phyloP scores from a whole-genome alignment of 2,797 vertebrate species.

The Myioborus miniatus region DNA sequence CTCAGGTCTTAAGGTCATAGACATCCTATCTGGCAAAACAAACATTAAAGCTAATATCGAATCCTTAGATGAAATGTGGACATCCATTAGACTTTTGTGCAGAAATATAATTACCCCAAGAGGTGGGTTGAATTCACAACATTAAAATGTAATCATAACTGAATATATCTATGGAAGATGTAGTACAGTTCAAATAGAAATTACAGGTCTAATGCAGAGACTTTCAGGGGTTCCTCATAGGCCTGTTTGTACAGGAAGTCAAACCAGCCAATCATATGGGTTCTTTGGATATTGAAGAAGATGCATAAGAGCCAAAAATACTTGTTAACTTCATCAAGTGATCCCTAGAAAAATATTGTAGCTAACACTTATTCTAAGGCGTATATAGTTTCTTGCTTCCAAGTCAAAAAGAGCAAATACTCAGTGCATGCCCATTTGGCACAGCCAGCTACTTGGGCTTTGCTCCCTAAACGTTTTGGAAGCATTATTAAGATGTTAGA shows the following conservation, averaged over 20 bases:
- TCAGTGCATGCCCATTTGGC: neutral
- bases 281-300: neutral
- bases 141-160: neutral
- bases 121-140: neutral
- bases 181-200: neutral
- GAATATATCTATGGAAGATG: neutral
- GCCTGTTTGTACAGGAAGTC: neutral
- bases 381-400: neutral
- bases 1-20: neutral
- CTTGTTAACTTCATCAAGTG: neutral
- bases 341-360: neutral
- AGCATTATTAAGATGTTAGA: neutral
- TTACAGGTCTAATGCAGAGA: neutral
- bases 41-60: neutral
- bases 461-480: neutral
- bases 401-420: neutral
- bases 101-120: neutral
- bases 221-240: neutral
- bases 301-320: neutral
- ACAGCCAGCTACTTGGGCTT: neutral
- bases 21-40: neutral
- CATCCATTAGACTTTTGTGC: neutral
- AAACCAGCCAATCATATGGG: neutral
- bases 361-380: neutral
- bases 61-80: neutral